These are phyloP conservation scores for Dermochelys coriacea DNA, from an alignment of 2,797 vertebrate species.

Conservation along the genomic window DNA sequence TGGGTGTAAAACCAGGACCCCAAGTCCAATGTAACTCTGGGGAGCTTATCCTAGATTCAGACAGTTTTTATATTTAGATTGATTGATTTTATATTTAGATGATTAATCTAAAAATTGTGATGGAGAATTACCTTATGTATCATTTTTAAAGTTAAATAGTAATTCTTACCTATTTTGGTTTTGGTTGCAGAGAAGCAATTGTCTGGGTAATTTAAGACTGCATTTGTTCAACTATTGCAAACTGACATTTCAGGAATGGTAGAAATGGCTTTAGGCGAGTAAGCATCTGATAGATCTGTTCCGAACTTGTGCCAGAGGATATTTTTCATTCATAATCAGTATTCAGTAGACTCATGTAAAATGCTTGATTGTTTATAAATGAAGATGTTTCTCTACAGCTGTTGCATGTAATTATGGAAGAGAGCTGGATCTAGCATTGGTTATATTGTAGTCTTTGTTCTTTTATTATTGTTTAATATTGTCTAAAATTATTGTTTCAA, in stretches of 20 bases:
- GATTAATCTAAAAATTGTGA: background rate
- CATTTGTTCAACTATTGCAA: background rate
- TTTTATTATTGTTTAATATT: too few relatives aligned
- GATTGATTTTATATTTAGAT: background rate
- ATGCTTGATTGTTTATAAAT: background rate
- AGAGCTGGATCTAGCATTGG: background rate
- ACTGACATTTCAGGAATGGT: background rate
- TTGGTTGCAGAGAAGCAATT: accelerated
- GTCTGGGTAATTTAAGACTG: accelerated
- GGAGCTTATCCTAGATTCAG: background rate
- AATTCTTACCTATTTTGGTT: accelerated
- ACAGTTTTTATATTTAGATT: background rate
- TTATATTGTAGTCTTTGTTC: background rate
- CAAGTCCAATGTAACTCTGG: accelerated
- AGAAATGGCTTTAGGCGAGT: background rate
- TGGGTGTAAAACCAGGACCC: background rate
- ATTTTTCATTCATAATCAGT: background rate
- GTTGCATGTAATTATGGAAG: background rate
- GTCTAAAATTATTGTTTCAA: background rate
- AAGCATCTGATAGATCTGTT: background rate
- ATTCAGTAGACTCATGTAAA: background rate
- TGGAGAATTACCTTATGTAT: background rate
- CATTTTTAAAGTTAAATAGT: accelerated
- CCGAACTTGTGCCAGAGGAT: background rate
- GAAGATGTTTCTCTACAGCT: background rate